phyloP scores from a whole-genome alignment of 2,888 invertebrate species.

The Resseliella maxima region DNA sequence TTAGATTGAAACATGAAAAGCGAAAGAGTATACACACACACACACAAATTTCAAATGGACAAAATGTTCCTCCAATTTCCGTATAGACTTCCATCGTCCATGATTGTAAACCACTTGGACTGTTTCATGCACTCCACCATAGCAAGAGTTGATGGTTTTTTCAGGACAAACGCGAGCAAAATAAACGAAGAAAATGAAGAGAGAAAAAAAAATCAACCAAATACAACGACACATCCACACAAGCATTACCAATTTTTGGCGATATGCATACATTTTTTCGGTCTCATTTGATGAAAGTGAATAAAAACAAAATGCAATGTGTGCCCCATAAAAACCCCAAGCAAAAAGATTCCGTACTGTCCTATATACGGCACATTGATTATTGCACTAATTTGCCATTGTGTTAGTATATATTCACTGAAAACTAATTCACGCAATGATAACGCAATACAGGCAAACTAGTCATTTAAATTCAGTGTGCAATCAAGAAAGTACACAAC shows the following conservation, averaged over 20 bases:
- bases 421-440: background rate
- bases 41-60: background rate
- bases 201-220: no score
- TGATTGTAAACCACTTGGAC: conserved; percentile 24
- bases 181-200: no score
- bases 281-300: background rate
- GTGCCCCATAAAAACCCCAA: background rate
- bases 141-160: background rate
- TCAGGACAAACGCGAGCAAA: background rate
- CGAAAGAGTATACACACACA: background rate
- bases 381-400: background rate
- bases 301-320: background rate
- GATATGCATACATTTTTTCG: background rate
- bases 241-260: background rate
- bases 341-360: background rate
- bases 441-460: background rate
- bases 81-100: conserved; percentile 21
- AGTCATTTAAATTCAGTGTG: no score
- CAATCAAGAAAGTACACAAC: background rate
- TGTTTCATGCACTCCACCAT: background rate
- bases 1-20: conserved; percentile 33
- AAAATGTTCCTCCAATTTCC: background rate
- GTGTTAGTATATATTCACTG: background rate
- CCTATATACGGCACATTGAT: background rate
- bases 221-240: background rate